Base-by-base conservation (phyloP, 2,888 invertebrate species). In the Candidula unifasciata region DNA sequence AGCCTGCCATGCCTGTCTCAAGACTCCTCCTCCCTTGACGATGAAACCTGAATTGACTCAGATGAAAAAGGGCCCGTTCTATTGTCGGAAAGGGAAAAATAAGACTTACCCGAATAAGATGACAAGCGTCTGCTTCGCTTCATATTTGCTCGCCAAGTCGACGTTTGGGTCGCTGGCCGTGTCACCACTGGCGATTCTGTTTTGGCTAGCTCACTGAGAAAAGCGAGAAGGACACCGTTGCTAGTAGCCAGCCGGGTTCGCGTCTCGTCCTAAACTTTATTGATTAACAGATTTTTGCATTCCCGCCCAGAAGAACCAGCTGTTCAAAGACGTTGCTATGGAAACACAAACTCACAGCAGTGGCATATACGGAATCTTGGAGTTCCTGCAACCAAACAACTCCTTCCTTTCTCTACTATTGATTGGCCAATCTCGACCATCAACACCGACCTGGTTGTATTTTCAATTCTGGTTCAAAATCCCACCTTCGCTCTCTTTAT, bases 291-390 rank as follows among this genome's bases (percentile, higher is more conserved):
- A 81, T 81, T 81, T 81, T 71, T 81, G 66, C 81, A 81, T 81
- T 81, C 81, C 81, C 81, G 73, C 81, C 81, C 81, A 81, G 81
- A 81, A 81, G 37, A 68, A 57, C 81, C 81, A 81, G 81, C 73
- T 81, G 81, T 71, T 71, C 81, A 81, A 71, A 81, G 81, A 81
- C 81, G 81, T 81, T 81, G 54, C 81, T 35, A 81, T 81, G 71
- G 81, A 27, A 81, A 81, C 81, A 71, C 81, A 69, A 81, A 73
- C 81, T 73, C 54, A 44, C 54, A 33, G 81, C 81, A 81, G 57
- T 57, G 81, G 57, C 71, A 37, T 37, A 68, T 30, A 68, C 30
- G 21, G 54, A 24, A 81, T 73, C 52, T 54, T 71, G 81, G 69
- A 52, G 60, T 37, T 81, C 37, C 81, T 81, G 71, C 81, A 71